Evolutionary conservation across 2,113 vertebrate species (phyloP), one percentile per base, ranked within the genome.

Genomic region (Dicrurus megarhynchus): DNA sequence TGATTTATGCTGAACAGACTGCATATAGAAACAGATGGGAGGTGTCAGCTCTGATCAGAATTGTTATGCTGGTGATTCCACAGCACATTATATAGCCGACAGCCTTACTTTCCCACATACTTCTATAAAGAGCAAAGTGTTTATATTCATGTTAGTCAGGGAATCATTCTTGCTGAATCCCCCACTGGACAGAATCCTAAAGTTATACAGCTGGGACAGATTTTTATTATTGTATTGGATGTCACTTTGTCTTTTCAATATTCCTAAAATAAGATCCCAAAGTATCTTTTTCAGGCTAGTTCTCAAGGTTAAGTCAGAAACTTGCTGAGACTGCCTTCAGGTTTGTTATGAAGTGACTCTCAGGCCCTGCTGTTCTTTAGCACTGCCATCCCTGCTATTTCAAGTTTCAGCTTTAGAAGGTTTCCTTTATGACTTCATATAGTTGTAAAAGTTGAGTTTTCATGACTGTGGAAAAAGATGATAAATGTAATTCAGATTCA

Each of bases 21-120:
- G 80, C 79, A 95, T 97, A 94, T 92, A 97, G 93, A 95, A 97
- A 91, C 83, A 96, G 88, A 96, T 78, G 93, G 87, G 95, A 95
- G 92, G 94, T 90, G 68, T 95, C 97, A 97, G 80, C 49, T 94
- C 85, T 84, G 79, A 96, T 92, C 67, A 90, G 84, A 91, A 93
- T 92, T 89, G 80, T 89, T 95, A 68, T 76, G 61, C 64, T 3
- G 79, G 95, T 92, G 91, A 95, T 93, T 92, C 89, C 80, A 0
- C 79, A 86, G 92, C 80, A 94, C 65, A 55, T 92, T 92, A 87
- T 87, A 78, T 46, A 95, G 94, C 70, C 0, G 7, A 78, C 65
- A 52, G 65, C 87, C 83, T 93, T 82, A 46, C 89, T 87, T 95
- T 91, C 84, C 84, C 81, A 93, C 87, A 17, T 59, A 67, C 27